phyloP scores from a whole-genome alignment of 2,113 vertebrate species.

The Monarcha castaneiventris region DNA sequence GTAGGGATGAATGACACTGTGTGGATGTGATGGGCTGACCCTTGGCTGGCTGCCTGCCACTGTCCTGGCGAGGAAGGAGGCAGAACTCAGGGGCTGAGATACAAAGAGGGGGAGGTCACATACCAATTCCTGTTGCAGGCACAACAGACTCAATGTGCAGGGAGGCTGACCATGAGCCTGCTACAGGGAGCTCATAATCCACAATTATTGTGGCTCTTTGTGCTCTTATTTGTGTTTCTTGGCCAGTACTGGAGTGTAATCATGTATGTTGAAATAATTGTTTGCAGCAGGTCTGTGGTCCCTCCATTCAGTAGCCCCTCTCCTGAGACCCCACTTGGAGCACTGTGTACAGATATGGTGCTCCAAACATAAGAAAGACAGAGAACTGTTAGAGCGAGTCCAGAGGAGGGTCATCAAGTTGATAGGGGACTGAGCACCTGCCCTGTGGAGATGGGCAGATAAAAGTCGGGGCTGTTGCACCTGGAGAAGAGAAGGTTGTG shows the following conservation, averaged over 20 bases:
- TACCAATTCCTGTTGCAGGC: not conserved
- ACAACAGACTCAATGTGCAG: not conserved
- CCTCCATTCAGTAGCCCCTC: not conserved
- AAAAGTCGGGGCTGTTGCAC: not conserved
- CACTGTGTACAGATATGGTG: not conserved
- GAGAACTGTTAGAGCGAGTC: accelerated
- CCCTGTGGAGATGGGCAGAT: not conserved
- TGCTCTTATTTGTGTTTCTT: not conserved
- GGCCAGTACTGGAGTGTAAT: not conserved
- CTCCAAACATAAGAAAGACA: not conserved
- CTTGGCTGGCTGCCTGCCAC: not conserved
- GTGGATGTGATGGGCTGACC: not conserved
- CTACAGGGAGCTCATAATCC: not conserved
- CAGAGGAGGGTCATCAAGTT: not conserved
- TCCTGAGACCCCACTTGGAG: not conserved
- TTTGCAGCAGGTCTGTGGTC: not conserved
- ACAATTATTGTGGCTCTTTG: accelerated
- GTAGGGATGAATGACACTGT: not conserved
- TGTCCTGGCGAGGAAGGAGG: not conserved
- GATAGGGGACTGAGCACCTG: not conserved
- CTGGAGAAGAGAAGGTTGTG: not conserved
- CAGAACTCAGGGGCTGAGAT: not conserved
- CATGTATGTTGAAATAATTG: not conserved
- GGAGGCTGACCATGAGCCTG: not conserved
- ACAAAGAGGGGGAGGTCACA: not conserved